These are phyloP conservation scores for Thalassarche chlororhynchos DNA, from an alignment of 2,113 vertebrate genomes.

Conservation along the genomic window DNA sequence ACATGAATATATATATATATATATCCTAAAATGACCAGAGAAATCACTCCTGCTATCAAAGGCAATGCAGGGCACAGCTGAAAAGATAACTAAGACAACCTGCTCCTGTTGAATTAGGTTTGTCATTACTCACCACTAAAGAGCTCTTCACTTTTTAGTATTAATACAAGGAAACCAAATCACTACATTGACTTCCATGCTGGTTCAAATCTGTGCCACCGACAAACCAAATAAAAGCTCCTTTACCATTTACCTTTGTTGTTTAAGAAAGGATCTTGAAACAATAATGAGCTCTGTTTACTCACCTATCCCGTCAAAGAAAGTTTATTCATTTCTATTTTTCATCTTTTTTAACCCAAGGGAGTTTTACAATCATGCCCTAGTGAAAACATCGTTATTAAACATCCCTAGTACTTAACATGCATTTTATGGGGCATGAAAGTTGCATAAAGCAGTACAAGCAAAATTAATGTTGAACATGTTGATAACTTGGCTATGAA, in stretches of 20 bases:
- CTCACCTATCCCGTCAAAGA: not conserved
- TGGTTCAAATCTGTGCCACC: not conserved
- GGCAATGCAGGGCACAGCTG: not conserved
- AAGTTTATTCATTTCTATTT: not conserved
- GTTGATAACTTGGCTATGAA: conserved; percentile 9
- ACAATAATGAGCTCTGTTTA: not conserved
- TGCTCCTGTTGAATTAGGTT: not conserved
- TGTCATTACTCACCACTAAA: not conserved
- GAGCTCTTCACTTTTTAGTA: not conserved
- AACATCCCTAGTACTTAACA: not conserved
- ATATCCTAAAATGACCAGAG: not conserved
- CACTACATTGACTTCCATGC: fast-evolving
- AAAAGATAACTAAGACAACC: not conserved
- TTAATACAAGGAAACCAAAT: not conserved
- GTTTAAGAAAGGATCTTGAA: too few species aligned
- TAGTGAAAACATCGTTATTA: not conserved
- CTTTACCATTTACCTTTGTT: not conserved
- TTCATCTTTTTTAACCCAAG: not conserved
- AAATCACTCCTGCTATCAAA: not conserved
- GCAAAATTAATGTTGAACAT: conserved; percentile 10
- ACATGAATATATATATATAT: not conserved
- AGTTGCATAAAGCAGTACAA: conserved; percentile 30
- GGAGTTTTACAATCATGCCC: not conserved
- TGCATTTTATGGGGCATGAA: conserved; percentile 13
- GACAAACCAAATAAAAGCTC: not conserved